These are phyloP conservation scores for Schizotus pectinicornis DNA, from an alignment of 2,888 invertebrate genomes.

Conservation along the genomic window DNA sequence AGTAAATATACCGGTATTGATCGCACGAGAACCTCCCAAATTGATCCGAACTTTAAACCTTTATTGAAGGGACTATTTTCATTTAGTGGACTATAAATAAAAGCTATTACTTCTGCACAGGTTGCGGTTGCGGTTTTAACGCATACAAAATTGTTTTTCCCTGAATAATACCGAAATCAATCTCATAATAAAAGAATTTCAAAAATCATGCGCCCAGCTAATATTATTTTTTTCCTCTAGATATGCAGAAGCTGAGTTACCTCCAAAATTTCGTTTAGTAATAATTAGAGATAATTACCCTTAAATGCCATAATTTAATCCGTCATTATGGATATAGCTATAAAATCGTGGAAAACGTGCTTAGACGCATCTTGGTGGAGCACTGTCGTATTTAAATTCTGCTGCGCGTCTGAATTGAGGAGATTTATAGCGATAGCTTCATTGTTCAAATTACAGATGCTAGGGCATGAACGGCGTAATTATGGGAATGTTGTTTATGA, in stretches of 20 bases:
- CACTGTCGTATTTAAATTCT: conserved; percentile 27
- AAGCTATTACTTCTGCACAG: conserved; percentile 24
- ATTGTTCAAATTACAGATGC: conserved; percentile 32
- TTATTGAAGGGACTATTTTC: conserved; percentile 15
- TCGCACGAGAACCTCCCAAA: no score
- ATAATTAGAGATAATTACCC: no score
- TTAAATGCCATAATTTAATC: no score
- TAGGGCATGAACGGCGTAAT: conserved; percentile 27
- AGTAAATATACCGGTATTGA: no score
- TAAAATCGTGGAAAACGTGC: conserved; percentile 23
- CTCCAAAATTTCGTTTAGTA: conserved; percentile 13
- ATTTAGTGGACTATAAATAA: conserved; percentile 17
- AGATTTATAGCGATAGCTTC: conserved; percentile 29
- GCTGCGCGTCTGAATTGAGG: conserved; percentile 27
- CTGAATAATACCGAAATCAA: no score
- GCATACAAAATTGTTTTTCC: no score
- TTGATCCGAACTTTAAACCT: neutral
- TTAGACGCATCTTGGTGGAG: conserved; percentile 25
- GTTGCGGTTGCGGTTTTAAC: conserved; percentile 17
- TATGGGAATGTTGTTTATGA: conserved; percentile 21
- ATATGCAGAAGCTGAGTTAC: no score
- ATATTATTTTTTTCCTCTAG: no score
- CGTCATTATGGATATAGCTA: conserved; percentile 9
- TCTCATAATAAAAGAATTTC: no score
- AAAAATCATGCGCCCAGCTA: no score